Percentiles rank a stretch among this genome's conserved stretches.
phyloP scores from a whole-genome alignment of 2,113 vertebrate genomes.

The Gymnarchus niloticus region DNA sequence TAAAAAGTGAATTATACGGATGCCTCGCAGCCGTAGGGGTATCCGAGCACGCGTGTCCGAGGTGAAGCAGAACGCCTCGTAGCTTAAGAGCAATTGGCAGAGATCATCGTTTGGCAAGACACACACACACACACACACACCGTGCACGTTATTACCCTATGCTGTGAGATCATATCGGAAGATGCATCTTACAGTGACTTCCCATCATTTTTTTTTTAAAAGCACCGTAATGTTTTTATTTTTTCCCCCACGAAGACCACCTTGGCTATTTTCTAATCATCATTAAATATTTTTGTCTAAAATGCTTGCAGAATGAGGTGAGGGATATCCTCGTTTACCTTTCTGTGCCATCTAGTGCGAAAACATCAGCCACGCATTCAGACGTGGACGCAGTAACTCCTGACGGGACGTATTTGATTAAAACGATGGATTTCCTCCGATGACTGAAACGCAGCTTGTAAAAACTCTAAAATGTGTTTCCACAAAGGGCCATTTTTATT shows the following conservation, averaged over 20 bases:
- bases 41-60: background rate
- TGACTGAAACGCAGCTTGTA: background rate
- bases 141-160: background rate
- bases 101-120: background rate
- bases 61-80: background rate
- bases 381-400: no score
- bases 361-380: no score
- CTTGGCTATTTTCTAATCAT: background rate
- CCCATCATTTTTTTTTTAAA: no score
- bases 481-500: background rate
- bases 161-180: no score
- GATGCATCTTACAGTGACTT: no score
- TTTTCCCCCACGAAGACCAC: background rate
- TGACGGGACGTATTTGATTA: background rate
- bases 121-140: background rate
- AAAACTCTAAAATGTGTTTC: constrained; percentile 5
- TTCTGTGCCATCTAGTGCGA: no score
- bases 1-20: background rate
- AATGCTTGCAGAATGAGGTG: background rate
- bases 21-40: background rate
- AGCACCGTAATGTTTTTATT: background rate
- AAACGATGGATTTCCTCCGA: background rate
- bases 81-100: background rate
- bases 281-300: background rate
- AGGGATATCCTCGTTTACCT: background rate